Percentiles rank a stretch among this genome's conserved stretches.
These are phyloP conservation scores for Mythimna ferrago DNA, from an alignment of 2,888 invertebrate species.

Conservation along the genomic window DNA sequence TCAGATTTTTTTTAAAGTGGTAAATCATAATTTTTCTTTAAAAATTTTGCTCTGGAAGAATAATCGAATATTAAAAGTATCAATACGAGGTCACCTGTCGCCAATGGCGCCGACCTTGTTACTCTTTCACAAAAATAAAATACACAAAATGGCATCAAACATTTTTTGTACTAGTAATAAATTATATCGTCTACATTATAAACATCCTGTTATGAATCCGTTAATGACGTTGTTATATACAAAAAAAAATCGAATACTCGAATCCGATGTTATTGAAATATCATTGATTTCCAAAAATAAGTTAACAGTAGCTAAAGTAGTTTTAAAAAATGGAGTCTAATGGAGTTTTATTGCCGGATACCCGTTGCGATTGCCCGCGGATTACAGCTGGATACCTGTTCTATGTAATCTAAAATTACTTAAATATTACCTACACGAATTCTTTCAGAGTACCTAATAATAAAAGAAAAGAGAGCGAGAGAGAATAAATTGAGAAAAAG, in stretches of 20 bases:
- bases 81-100: conserved; percentile 66
- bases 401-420: conserved; percentile 2
- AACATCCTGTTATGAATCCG: conserved; percentile 69
- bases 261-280: conserved; percentile 35
- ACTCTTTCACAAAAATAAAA: conserved; percentile 67
- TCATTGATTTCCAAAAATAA: conserved; percentile 34
- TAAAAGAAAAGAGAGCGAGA: no score
- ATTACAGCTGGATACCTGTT: conserved; percentile 21
- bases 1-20: no score
- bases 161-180: conserved; percentile 58
- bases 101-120: conserved; percentile 69
- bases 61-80: conserved; percentile 35
- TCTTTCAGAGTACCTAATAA: neutral
- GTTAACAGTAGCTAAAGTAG: neutral
- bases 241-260: neutral
- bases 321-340: conserved; percentile 21
- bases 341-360: conserved; percentile 15
- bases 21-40: neutral
- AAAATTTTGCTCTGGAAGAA: conserved; percentile 24
- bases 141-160: conserved; percentile 64
- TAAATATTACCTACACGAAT: neutral
- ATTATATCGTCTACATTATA: conserved; percentile 61
- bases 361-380: no score
- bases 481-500: no score
- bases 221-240: conserved; percentile 24